Evolutionary conservation across 1,140 invertebrate species (phyloP), one percentile per base, ranked within the genome.

Genomic region (Melanaphis sacchari): DNA sequence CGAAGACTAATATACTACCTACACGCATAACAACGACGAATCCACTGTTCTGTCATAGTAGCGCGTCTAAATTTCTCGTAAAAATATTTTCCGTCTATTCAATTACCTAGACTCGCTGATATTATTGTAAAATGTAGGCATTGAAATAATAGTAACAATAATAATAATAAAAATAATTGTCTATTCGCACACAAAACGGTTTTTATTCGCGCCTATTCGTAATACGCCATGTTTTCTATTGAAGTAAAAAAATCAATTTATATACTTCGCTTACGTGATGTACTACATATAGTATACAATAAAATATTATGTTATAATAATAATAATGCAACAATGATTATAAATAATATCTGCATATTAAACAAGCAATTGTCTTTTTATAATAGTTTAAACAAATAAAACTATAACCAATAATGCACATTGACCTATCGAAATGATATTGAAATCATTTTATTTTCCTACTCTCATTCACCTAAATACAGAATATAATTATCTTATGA

Each of bases 151-250:
- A 15, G 41, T 36, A 49, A 90, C 22, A 90, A 89, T 54, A 36
- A 52, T 40, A 40, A 82, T 41, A 66, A 9, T 59, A 59, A 59
- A 26, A 59, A 76, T 76, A n/a, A n/a, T 76, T n/a, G 31, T 76
- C 59, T 76, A n/a, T 76, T 76, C 59, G 18, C 31, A 59, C 31
- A 76, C 59, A 31, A 76, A 76, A 76, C 59, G 59, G 26, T 76
- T 76, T 76, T 76, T 76, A 76, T 76, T 76, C 59, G 59, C 59
- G 59, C 59, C 59, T n/a, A n/a, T 76, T 76, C 59, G 59, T 76
- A 76, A 76, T 76, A 76, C 31, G 15, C 59, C 15, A 66, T 15
- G 31, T 76, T 76, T n/a, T 76, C 59, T 5, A 76, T 76, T 76
- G 31, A 76, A 76, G 31, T 76, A 31, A 76, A 76, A n/a, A 76